Conservation (phyloP, 2,888 invertebrate species). For the Calliopum simillimum region DNA sequence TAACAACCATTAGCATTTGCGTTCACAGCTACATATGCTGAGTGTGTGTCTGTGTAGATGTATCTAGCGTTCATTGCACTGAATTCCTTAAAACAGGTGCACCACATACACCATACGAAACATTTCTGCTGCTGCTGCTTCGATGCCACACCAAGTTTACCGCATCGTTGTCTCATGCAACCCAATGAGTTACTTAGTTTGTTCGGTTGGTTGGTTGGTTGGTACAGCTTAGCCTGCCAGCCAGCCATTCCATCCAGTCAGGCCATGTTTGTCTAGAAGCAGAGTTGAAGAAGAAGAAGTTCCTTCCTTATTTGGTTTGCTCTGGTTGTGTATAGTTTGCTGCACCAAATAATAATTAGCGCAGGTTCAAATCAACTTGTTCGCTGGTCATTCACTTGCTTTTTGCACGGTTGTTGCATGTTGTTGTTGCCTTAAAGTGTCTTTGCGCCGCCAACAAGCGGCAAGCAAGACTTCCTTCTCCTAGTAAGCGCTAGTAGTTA, state of each 20-base stretch:
- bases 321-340: conserved; percentile 54
- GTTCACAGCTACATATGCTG: conserved; percentile 4
- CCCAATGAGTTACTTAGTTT: conserved; percentile 50
- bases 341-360: conserved; percentile 63
- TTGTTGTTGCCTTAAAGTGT: background rate
- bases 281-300: conserved; percentile 3
- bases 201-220: background rate
- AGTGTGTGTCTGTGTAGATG: background rate
- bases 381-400: conserved; percentile 42
- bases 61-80: conserved; percentile 46
- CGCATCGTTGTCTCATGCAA: conserved; percentile 50
- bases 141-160: conserved; percentile 27
- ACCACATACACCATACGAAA: conserved; percentile 23
- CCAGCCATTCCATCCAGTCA: conserved; percentile 52
- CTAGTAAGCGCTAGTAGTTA: too few species aligned
- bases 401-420: conserved; percentile 29
- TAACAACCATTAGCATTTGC: conserved; percentile 23
- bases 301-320: conserved; percentile 59
- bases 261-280: conserved; percentile 23
- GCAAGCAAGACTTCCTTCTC: too few species aligned
- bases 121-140: conserved; percentile 4
- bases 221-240: conserved; percentile 36
- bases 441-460: too few species aligned
- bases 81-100: conserved; percentile 59
- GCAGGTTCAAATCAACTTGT: conserved; percentile 53